Conservation (phyloP, 2,888 invertebrate genomes). For the Sceliomorpha sp. region DNA sequence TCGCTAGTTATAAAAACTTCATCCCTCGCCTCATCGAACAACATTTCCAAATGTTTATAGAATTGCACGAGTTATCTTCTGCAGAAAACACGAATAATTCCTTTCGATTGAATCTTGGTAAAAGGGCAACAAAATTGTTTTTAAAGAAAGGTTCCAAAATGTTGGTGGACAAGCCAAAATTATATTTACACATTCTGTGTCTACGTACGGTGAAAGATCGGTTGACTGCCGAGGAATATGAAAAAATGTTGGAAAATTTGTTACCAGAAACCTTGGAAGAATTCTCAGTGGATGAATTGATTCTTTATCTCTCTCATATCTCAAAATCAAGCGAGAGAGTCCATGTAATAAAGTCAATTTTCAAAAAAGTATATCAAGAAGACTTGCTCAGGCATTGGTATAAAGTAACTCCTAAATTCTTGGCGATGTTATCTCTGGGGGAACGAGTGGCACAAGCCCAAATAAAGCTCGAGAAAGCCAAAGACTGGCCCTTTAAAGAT, state of each 20-base stretch:
- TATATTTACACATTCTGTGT: slow-evolving; percentile 59
- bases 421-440: slow-evolving; percentile 59
- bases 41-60: slow-evolving; percentile 53
- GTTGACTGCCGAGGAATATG: slow-evolving; percentile 57
- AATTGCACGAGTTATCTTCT: background rate
- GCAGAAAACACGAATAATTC: background rate
- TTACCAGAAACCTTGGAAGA: slow-evolving; percentile 49
- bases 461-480: slow-evolving; percentile 52
- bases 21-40: slow-evolving; percentile 63
- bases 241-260: slow-evolving; percentile 59
- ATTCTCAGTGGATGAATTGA: slow-evolving; percentile 29
- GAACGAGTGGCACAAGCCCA: slow-evolving; percentile 61
- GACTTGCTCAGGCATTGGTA: too few species aligned
- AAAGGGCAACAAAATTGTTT: slow-evolving; percentile 59
- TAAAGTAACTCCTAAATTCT: slow-evolving; percentile 22
- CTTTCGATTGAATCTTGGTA: slow-evolving; percentile 57
- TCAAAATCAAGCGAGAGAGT: slow-evolving; percentile 58
- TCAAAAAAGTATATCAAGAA: slow-evolving; percentile 57
- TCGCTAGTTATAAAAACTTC: slow-evolving; percentile 44
- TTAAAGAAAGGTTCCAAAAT: slow-evolving; percentile 61
- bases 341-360: slow-evolving; percentile 57
- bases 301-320: slow-evolving; percentile 60
- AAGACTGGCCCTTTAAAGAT: background rate
- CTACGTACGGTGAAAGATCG: slow-evolving; percentile 57
- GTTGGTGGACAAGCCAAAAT: slow-evolving; percentile 59